Base-by-base conservation (phyloP, 2,113 vertebrate genomes). In the Cyanistes caeruleus region DNA sequence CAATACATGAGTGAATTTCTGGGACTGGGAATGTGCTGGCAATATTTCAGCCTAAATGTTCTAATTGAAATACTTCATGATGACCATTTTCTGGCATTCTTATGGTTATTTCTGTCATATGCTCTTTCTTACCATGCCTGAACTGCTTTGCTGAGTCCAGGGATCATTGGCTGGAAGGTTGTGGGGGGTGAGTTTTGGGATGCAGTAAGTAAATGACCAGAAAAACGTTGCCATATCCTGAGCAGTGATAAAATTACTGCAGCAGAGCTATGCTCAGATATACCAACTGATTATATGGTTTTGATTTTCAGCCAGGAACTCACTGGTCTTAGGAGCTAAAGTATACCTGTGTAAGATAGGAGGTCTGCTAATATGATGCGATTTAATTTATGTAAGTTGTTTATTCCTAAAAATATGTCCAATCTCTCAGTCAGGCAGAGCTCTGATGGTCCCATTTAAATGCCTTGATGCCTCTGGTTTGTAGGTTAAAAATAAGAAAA, bases 241-340 rank as follows among this genome's bases (percentile, higher is more conserved):
- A 63, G 37, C 21, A 64, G 68, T 60, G 73, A 65, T 73, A 56
- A 90, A 87, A 93, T 85, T 23, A 28, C 43, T 73, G 85, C 49
- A 70, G 64, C 15, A 5, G 39, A 91, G 28, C 56, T 90, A 19
- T 33, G 65, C 43, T 68, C 27, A 46, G 60, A 35, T 60, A 63
- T 60, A 56, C 41, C 69, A 92, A 2, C 43, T 89, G 94, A 77
- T 91, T 81, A 72, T 72, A 52, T 85, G 73, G 23, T 62, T 82
- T 90, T 90, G 69, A 83, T 90, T 92, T 89, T 94, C 76, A 87
- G 52, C 76, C 90, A 94, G 73, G 48, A 93, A 37, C 84, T 90
- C 76, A 55, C 85, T 89, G 69, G 68, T 78, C 64, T 69, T 72
- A 87, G 67, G 90, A 93, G 58, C 74, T 85, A 8, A 87, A 85